Percentiles rank a stretch among this genome's conserved stretches.
These are phyloP conservation scores for Forbesichthys papilliferus DNA, from an alignment of 2,113 vertebrate species.

Conservation along the genomic window DNA sequence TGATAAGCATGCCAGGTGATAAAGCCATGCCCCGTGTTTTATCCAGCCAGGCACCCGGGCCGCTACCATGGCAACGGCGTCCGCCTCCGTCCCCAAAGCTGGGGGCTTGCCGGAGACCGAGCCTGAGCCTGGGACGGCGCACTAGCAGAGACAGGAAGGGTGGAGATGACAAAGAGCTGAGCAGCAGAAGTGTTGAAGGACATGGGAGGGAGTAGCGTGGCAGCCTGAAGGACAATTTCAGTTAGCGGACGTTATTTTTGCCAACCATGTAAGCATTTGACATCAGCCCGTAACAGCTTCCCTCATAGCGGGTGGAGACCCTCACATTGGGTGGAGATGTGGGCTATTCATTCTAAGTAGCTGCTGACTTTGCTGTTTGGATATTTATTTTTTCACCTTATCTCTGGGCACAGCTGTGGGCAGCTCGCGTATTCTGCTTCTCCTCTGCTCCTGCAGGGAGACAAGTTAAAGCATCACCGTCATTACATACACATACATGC, in stretches of 20 bases:
- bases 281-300: too few species aligned
- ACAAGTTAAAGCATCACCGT: background rate
- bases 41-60: conserved; percentile 17
- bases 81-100: conserved; percentile 60
- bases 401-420: conserved; percentile 85
- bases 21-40: conserved; percentile 44
- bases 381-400: conserved; percentile 80
- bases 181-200: conserved; percentile 27
- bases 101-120: conserved; percentile 49
- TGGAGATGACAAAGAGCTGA: background rate
- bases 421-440: conserved; percentile 91
- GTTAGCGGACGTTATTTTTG: too few species aligned
- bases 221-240: too few species aligned
- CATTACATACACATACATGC: too few species aligned
- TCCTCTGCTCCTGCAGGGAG: conserved; percentile 86
- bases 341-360: background rate
- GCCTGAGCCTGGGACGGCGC: conserved; percentile 45
- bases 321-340: too few species aligned
- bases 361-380: background rate
- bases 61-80: conserved; percentile 65
- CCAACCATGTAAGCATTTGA: background rate
- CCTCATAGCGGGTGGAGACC: too few species aligned
- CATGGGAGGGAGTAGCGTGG: conserved; percentile 24
- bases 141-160: conserved; percentile 59
- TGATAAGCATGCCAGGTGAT: conserved; percentile 53